These are phyloP conservation scores for Archivesica marissinica DNA, from an alignment of 1,140 invertebrate species.

Conservation along the genomic window DNA sequence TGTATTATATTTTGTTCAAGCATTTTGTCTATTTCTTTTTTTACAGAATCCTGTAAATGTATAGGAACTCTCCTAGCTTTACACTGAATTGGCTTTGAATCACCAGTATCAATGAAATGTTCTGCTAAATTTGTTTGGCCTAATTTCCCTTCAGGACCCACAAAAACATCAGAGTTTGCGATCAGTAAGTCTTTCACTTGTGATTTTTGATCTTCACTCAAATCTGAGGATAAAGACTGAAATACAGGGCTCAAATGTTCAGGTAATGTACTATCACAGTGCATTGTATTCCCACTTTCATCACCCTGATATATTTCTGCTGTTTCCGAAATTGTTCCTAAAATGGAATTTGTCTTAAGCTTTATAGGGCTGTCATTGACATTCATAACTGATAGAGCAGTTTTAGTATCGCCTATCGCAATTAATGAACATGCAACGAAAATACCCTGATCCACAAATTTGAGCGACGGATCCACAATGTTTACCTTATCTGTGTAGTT, in stretches of 20 bases:
- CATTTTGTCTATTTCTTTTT: constrained; percentile 69
- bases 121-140: constrained; percentile 50
- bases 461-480: constrained; percentile 41
- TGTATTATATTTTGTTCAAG: constrained; percentile 78
- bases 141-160: constrained; percentile 50
- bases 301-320: not conserved
- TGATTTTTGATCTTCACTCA: not conserved
- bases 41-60: constrained; percentile 8
- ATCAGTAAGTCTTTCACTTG: not conserved
- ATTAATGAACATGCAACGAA: constrained; percentile 45
- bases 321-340: not conserved
- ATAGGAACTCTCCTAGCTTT: constrained; percentile 42
- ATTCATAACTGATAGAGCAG: constrained; percentile 24
- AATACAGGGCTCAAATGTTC: constrained; percentile 51
- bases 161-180: constrained; percentile 58
- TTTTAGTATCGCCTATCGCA: not conserved
- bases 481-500: not conserved
- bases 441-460: constrained; percentile 28
- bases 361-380: not conserved
- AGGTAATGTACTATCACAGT: constrained; percentile 12
- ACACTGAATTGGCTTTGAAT: constrained; percentile 52
- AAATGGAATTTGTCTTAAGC: constrained; percentile 14
- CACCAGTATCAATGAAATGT: constrained; percentile 62
- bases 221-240: not conserved
- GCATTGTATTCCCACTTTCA: not conserved